phyloP scores from a whole-genome alignment of 2,888 invertebrate genomes.

The Ormyrus pomaceus region DNA sequence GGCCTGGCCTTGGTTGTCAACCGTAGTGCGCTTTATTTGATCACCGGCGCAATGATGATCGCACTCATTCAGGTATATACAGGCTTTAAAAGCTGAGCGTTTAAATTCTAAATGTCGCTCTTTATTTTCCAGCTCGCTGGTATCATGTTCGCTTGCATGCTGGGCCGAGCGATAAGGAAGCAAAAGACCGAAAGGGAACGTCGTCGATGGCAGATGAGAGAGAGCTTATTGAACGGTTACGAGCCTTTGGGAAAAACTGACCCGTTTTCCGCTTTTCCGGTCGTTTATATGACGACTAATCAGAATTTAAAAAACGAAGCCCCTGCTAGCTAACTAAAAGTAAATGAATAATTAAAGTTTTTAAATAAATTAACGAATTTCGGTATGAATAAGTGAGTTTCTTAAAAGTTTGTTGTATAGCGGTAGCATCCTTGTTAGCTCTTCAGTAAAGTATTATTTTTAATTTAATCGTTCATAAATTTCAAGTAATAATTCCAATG shows the following conservation, averaged over 20 bases:
- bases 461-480: not conserved
- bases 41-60: conserved; percentile 87
- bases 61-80: conserved; percentile 84
- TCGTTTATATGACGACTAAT: conserved; percentile 66
- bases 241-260: conserved; percentile 71
- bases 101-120: not conserved
- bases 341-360: not conserved
- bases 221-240: conserved; percentile 78
- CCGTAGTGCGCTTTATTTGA: conserved; percentile 84
- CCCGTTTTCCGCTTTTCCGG: conserved; percentile 68
- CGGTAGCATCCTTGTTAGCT: not conserved
- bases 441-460: conserved; percentile 38
- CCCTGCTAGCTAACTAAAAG: conserved; percentile 28
- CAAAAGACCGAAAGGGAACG: conserved; percentile 85
- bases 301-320: conserved; percentile 21
- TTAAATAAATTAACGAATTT: conserved; percentile 23
- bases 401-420: not conserved
- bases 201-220: conserved; percentile 83
- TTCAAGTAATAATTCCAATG: no score
- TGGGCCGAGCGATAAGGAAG: conserved; percentile 89
- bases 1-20: conserved; percentile 81
- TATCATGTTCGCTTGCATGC: conserved; percentile 91
- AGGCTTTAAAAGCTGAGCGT: no score
- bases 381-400: conserved; percentile 7
- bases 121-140: conserved; percentile 83